Evolutionary conservation across 2,888 invertebrate species (phyloP).

Genomic region (Nomada fabriciana): DNA sequence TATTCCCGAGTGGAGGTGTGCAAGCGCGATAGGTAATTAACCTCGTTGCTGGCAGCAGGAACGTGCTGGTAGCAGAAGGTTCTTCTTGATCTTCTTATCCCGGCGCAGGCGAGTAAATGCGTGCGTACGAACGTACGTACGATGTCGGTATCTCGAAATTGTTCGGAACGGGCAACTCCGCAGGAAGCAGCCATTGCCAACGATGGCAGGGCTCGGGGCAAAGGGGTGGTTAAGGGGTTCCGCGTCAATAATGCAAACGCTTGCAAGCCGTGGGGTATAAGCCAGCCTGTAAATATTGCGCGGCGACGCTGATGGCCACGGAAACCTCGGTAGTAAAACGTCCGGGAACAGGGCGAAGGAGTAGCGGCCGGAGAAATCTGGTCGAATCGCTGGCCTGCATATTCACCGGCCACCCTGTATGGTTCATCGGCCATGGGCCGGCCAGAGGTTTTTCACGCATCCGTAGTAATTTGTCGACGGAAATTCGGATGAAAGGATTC

Average conservation of each 20-base stretch:
- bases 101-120: slow-evolving; percentile 54
- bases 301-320: slow-evolving; percentile 51
- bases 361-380: slow-evolving; percentile 2
- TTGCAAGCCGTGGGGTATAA: slow-evolving; percentile 59
- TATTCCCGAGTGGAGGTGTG: slow-evolving; percentile 43
- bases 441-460: too few species aligned
- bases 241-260: slow-evolving; percentile 69
- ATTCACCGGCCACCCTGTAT: not conserved
- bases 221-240: slow-evolving; percentile 54
- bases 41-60: slow-evolving; percentile 49
- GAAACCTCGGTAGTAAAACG: slow-evolving; percentile 47
- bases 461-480: not conserved
- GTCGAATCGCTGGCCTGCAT: not conserved
- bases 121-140: slow-evolving; percentile 36
- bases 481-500: not conserved
- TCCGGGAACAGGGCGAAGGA: not conserved
- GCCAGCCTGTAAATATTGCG: slow-evolving; percentile 62
- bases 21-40: slow-evolving; percentile 60
- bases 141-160: slow-evolving; percentile 58
- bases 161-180: slow-evolving; percentile 50
- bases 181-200: slow-evolving; percentile 52
- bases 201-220: slow-evolving; percentile 40
- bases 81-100: slow-evolving; percentile 55
- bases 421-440: too few species aligned
- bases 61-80: slow-evolving; percentile 35